Evolutionary conservation across 2,113 vertebrate genomes (phyloP), one percentile per base, ranked within the genome.

Genomic region (Ivindomyrus marchei): DNA sequence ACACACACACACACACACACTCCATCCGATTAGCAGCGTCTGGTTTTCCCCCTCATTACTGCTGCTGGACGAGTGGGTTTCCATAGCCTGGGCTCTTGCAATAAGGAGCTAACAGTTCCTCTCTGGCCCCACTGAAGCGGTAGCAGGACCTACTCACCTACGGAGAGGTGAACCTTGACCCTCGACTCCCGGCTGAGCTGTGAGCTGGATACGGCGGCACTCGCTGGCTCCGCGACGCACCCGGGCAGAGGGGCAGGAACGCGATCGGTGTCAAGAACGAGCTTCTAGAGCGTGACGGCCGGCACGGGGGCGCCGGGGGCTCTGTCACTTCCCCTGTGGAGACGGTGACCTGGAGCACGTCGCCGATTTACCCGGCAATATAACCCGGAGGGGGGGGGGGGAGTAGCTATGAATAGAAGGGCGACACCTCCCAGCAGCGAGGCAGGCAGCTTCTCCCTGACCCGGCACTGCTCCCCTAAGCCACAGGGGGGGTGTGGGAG

Each of bases 361-460:
- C 21, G 85, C 49, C 5, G 36, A 39, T 77, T 77, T 42, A 77
- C 46, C 70, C 88, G 45, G 24, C 42, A 31, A 89, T 77, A 89
- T 50, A 89, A 80, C 46, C 88, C 66, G 2, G 46, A 1, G 8
- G 4, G 4, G 46, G 46, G 19, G 83, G 9, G 42, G 39, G 27
- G 85, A 8, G 47, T 0, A 24, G 45, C 89, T 89, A 84, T 89
- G 74, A 89, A 85, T 89, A 89, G 89, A 19, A n/a, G 36, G 49
- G 89, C 21, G 9, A 31, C 19, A 50, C 31, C 52, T 49, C 70
- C 31, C 19, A 27, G 15, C 88, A 45, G 50, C 4, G 77, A 84
- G 46, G 47, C 31, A 49, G 80, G 46, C 15, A 52, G 9, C 19
- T 85, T n/a, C 83, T 77, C 70, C 13, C 31, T 39, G 70, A 77